Percentiles rank a stretch among this genome's conserved stretches.
Conservation (phyloP, 1,140 invertebrate genomes). For the Drosophila miranda region DNA sequence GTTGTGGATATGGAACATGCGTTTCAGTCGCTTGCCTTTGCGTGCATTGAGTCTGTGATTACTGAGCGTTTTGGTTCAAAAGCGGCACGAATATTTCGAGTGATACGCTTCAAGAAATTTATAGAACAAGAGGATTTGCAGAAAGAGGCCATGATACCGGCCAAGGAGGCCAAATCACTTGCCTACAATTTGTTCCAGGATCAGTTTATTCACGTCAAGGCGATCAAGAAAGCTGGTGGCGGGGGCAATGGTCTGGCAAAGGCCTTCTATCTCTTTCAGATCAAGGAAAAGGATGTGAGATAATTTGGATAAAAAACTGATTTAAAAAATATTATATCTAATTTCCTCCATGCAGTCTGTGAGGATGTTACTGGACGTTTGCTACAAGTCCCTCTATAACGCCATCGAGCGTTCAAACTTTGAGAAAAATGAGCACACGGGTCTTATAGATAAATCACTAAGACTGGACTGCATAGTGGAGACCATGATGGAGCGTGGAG, state of each 20-base stretch:
- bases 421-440: slow-evolving; percentile 86
- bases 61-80: slow-evolving; percentile 93
- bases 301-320: too few species aligned
- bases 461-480: slow-evolving; percentile 90
- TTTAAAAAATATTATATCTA: slow-evolving; percentile 1
- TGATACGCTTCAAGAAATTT: slow-evolving; percentile 89
- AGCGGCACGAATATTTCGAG: slow-evolving; percentile 92
- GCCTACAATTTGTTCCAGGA: slow-evolving; percentile 92
- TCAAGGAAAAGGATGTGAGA: slow-evolving; percentile 84
- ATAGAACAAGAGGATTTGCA: slow-evolving; percentile 95
- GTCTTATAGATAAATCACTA: slow-evolving; percentile 93
- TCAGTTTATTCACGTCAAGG: slow-evolving; percentile 87
- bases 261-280: slow-evolving; percentile 88
- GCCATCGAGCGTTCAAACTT: slow-evolving; percentile 85
- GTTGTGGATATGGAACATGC: slow-evolving; percentile 87
- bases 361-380: slow-evolving; percentile 88
- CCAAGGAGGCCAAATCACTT: slow-evolving; percentile 93
- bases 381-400: slow-evolving; percentile 91
- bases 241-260: slow-evolving; percentile 84
- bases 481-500: slow-evolving; percentile 89
- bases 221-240: slow-evolving; percentile 82
- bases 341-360: slow-evolving; percentile 84
- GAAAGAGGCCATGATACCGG: slow-evolving; percentile 92
- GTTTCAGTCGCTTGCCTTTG: slow-evolving; percentile 86
- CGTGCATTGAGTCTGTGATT: slow-evolving; percentile 89